phyloP scores from a whole-genome alignment of 2,797 vertebrate species.

The Zenarchopterus dispar region DNA sequence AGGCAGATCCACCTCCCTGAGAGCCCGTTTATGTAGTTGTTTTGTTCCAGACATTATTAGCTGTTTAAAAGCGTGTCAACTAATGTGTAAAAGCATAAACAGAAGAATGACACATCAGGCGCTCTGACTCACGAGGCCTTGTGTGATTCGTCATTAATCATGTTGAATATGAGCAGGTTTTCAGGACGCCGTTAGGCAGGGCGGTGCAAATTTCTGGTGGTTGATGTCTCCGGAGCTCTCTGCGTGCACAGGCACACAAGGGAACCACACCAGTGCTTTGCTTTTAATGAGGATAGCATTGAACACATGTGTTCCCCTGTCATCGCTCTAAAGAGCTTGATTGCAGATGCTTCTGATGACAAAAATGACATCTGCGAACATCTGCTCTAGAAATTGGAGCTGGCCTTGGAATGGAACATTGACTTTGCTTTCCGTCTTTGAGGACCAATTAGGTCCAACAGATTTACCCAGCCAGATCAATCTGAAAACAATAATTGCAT shows the following conservation, averaged over 20 bases:
- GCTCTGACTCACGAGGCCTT: slow-evolving; percentile 27
- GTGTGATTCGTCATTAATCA: slow-evolving; percentile 58
- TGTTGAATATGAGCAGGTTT: slow-evolving; percentile 33
- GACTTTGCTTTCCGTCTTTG: slow-evolving; percentile 80
- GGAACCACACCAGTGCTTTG: slow-evolving; percentile 57
- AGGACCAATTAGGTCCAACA: slow-evolving; percentile 79
- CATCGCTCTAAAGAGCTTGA: slow-evolving; percentile 69
- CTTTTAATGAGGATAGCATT: slow-evolving; percentile 65
- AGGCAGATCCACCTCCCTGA: slow-evolving; percentile 1
- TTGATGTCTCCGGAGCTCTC: slow-evolving; percentile 22
- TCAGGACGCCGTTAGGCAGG: slow-evolving; percentile 33
- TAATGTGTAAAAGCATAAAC: slow-evolving; percentile 51
- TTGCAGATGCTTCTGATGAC: slow-evolving; percentile 68
- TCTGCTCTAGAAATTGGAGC: slow-evolving; percentile 79
- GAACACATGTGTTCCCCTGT: slow-evolving; percentile 61
- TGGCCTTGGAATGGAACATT: slow-evolving; percentile 73
- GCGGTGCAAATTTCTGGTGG: slow-evolving; percentile 33
- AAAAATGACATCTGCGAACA: slow-evolving; percentile 76
- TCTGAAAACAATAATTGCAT: slow-evolving; percentile 73
- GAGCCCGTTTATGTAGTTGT: background rate
- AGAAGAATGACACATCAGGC: slow-evolving; percentile 38
- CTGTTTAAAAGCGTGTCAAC: slow-evolving; percentile 30
- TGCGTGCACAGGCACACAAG: slow-evolving; percentile 36
- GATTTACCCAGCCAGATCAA: slow-evolving; percentile 78
- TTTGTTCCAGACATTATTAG: slow-evolving; percentile 51